Conservation (phyloP, 2,797 vertebrate genomes). For the Masticophis lateralis region DNA sequence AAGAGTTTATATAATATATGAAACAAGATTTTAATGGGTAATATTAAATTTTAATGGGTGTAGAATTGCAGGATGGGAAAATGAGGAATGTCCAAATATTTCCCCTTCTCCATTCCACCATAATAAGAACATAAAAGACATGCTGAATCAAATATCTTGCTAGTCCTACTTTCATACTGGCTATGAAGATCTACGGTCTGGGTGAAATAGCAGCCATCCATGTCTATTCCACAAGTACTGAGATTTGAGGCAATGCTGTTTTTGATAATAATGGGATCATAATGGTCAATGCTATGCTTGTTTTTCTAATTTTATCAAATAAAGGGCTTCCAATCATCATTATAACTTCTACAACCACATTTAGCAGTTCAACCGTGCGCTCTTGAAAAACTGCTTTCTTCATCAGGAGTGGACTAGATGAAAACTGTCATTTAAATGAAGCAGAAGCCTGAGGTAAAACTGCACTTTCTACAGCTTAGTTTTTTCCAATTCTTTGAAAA, state of each 20-base stretch:
- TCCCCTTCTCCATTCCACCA: background rate
- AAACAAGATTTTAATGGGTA: background rate
- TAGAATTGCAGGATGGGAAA: background rate
- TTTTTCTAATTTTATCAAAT: background rate
- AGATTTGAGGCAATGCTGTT: background rate
- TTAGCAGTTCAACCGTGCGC: background rate
- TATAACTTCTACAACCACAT: background rate
- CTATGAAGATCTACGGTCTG: background rate
- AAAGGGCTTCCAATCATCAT: background rate
- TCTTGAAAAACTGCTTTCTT: background rate
- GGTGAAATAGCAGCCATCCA: background rate
- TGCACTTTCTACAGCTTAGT: background rate
- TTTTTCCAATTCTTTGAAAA: background rate
- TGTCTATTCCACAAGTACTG: background rate
- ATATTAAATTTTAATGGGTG: background rate
- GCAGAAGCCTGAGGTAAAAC: background rate
- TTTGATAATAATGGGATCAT: background rate
- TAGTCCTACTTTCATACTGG: background rate
- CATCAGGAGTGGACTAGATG: background rate
- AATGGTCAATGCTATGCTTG: background rate
- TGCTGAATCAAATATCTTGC: background rate
- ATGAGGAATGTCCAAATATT: background rate
- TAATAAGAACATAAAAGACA: background rate
- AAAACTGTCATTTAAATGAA: background rate
- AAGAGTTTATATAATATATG: background rate